Conservation (phyloP, 2,113 vertebrate species). For the Grallaria varia region DNA sequence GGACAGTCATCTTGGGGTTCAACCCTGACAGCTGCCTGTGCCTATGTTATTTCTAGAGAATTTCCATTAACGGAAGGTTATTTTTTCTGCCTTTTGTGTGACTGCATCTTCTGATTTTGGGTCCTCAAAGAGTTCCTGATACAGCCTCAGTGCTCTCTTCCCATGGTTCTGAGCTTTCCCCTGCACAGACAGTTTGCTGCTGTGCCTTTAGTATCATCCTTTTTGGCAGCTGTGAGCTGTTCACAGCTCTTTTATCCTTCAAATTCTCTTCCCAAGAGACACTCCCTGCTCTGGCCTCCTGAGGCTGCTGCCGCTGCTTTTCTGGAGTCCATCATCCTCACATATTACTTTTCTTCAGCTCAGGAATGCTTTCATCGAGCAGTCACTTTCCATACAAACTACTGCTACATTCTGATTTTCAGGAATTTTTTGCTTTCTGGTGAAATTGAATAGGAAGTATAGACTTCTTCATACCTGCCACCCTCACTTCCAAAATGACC, state of each 20-base stretch:
- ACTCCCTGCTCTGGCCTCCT: constrained; percentile 3
- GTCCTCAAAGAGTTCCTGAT: constrained; percentile 21
- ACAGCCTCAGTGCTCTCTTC: constrained; percentile 22
- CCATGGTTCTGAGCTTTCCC: constrained; percentile 22
- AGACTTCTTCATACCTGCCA: not conserved
- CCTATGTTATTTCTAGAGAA: not conserved
- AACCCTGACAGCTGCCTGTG: not conserved
- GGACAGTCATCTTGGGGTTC: not conserved
- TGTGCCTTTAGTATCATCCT: constrained; percentile 39
- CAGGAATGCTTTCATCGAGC: not conserved
- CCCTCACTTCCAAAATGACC: not conserved
- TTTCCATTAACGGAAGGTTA: not conserved
- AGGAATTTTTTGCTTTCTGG: not conserved
- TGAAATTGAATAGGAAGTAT: not conserved
- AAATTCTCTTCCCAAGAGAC: constrained; percentile 49
- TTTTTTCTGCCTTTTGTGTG: not conserved
- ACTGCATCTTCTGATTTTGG: constrained; percentile 3
- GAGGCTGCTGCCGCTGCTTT: constrained; percentile 2
- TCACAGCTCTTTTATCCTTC: constrained; percentile 37
- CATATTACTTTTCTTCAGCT: constrained; percentile 17
- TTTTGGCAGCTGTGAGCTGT: constrained; percentile 14
- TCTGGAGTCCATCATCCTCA: constrained; percentile 42
- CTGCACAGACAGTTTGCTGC: constrained; percentile 27
- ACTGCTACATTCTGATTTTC: not conserved
- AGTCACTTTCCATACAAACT: not conserved